Conservation (phyloP, 2,113 vertebrate genomes). For the Cephalopholis sonnerati region DNA sequence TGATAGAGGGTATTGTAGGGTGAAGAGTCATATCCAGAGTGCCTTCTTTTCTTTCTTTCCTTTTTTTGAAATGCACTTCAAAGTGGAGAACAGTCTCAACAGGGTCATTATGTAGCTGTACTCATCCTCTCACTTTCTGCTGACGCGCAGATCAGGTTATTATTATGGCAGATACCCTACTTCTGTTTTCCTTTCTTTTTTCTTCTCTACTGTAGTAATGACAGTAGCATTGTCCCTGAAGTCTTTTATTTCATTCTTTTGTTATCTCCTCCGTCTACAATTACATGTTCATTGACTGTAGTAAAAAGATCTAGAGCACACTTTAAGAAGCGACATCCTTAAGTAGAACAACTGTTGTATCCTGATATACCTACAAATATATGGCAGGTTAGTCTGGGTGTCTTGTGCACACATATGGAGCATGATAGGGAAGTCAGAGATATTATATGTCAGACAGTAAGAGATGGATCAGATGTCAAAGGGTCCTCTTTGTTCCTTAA, state of each 20-base stretch:
- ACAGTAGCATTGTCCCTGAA: background rate
- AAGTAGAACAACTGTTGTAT: background rate
- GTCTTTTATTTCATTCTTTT: background rate
- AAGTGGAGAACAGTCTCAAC: background rate
- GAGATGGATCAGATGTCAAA: conserved; percentile 13
- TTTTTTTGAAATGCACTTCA: background rate
- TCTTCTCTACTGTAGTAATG: background rate
- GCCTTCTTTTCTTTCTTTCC: background rate
- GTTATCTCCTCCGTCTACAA: background rate
- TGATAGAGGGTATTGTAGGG: background rate
- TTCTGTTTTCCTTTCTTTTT: background rate
- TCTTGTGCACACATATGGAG: background rate
- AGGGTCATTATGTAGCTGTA: conserved; percentile 21
- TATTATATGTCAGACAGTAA: conserved; percentile 25
- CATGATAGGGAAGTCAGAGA: background rate
- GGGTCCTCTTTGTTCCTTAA: conserved; percentile 39
- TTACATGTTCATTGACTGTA: background rate
- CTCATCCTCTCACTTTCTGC: conserved; percentile 1
- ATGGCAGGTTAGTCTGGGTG: background rate
- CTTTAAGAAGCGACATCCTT: background rate
- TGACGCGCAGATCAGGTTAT: background rate
- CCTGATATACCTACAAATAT: background rate
- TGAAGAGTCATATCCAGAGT: conserved; percentile 1
- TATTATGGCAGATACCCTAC: background rate
- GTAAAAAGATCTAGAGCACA: background rate